Evolutionary conservation across 2,797 vertebrate genomes (phyloP).

Genomic region (Hypotaenidia philippensis): DNA sequence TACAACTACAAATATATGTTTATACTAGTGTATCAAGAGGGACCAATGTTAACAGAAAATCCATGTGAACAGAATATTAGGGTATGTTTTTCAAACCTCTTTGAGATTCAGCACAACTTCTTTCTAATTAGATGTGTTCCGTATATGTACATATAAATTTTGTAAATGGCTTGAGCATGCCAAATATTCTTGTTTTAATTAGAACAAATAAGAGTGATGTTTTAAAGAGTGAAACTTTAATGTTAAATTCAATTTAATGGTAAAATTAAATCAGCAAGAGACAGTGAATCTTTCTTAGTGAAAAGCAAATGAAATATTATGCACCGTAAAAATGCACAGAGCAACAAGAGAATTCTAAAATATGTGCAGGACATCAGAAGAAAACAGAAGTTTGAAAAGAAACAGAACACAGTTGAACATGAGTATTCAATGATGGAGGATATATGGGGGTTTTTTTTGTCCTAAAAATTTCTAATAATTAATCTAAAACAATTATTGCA

Average conservation of each 20-base stretch:
- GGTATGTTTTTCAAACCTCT: neutral
- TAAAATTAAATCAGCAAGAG: slow-evolving; percentile 19
- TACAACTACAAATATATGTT: neutral
- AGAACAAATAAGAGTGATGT: slow-evolving; percentile 45
- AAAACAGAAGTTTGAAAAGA: neutral
- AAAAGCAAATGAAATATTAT: neutral
- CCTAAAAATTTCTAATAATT: too few species aligned
- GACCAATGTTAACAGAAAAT: neutral
- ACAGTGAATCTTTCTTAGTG: neutral
- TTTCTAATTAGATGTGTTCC: slow-evolving; percentile 53
- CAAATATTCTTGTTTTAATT: slow-evolving; percentile 71
- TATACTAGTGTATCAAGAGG: neutral
- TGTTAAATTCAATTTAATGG: slow-evolving; percentile 46
- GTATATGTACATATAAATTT: slow-evolving; percentile 38
- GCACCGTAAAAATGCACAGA: neutral
- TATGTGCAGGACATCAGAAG: neutral
- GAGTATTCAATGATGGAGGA: neutral
- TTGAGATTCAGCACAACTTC: neutral
- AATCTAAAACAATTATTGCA: neutral
- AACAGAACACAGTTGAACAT: neutral
- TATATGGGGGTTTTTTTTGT: neutral
- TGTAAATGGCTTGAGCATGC: slow-evolving; percentile 48
- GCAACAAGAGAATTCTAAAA: neutral
- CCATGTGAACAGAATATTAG: neutral
- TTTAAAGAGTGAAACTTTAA: slow-evolving; percentile 29